Base-by-base conservation (phyloP, 2,888 invertebrate genomes). In the Drosophila picticornis region DNA sequence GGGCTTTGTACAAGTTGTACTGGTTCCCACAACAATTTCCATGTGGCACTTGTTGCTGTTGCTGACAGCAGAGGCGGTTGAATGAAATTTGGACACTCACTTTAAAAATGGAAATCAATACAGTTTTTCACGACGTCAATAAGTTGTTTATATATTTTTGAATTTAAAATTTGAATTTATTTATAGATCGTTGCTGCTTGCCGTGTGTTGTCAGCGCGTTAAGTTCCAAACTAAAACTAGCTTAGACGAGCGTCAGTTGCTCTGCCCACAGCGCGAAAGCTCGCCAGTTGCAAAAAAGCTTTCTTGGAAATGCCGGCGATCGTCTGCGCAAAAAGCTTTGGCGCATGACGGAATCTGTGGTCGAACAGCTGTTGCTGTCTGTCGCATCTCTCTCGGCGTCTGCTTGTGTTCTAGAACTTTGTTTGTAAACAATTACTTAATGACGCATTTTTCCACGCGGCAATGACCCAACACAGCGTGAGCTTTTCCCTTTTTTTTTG, bases 201-300 rank as follows among this genome's bases (percentile, higher is more conserved):
- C 65, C 68, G 60, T 66, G 72, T 40, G 81, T 57, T 77, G 82
- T 77, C 73, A 72, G 58, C 75, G 83, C 78, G 71, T 73, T 74
- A 69, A 81, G 73, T 80, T 77, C 69, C 75, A 77, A 82, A 88
- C 86, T 81, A 80, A 84, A 88, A 83, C 83, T 84, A 84, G 84
- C 84, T 82, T 83, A 78, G 84, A 70, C 66, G 43, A 46, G 73
- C 50, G 52, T 57, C 67, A 40, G 31, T 69, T 57, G 62, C 43
- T 59, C 57, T 58, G 52, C 3, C 51, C 53, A 62, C 22, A 43
- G 46, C n/a, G 53, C 34, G 40, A 77, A 76, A 77, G 77, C 81
- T 77, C 34, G 29, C 0, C 59, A 40, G 11, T 53, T 40, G 53
- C 60, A 5, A 52, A 52, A 75, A 76, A 76, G 76, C 76, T 34